Conservation (phyloP, 2,888 invertebrate species). For the Lypha dubia region DNA sequence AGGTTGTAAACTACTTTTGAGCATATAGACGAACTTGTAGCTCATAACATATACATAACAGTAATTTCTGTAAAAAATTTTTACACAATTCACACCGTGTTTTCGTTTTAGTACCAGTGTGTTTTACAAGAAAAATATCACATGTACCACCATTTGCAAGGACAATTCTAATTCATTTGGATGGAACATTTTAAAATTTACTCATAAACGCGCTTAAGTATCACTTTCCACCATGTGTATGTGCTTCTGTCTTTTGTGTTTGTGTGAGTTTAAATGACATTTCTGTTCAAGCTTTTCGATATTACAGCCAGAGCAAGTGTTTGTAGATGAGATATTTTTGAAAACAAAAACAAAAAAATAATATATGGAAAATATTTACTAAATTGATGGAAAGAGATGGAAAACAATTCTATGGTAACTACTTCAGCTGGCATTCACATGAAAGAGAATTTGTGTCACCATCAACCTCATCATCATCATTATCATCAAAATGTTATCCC, state of each 20-base stretch:
- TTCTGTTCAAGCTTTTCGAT: constrained; percentile 36
- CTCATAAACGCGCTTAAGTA: constrained; percentile 56
- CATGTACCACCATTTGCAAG: constrained; percentile 29
- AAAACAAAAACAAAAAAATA: neutral
- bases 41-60: no score
- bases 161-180: constrained; percentile 61
- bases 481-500: constrained; percentile 29
- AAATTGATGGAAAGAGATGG: constrained; percentile 7
- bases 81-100: no score
- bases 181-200: constrained; percentile 54
- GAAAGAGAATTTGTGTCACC: constrained; percentile 72
- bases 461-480: constrained; percentile 69
- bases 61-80: no score
- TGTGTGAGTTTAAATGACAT: constrained; percentile 35
- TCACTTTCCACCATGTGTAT: constrained; percentile 27
- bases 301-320: constrained; percentile 32
- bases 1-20: no score
- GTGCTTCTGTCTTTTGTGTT: neutral
- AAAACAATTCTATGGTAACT: constrained; percentile 49
- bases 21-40: no score
- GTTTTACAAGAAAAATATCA: constrained; percentile 10
- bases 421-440: constrained; percentile 56
- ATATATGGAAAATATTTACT: constrained; percentile 23
- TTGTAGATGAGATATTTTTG: constrained; percentile 18
- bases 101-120: neutral